Evolutionary conservation across 2,888 invertebrate genomes (phyloP), one percentile per base, ranked within the genome.

Genomic region (Cephus sareptanus): DNA sequence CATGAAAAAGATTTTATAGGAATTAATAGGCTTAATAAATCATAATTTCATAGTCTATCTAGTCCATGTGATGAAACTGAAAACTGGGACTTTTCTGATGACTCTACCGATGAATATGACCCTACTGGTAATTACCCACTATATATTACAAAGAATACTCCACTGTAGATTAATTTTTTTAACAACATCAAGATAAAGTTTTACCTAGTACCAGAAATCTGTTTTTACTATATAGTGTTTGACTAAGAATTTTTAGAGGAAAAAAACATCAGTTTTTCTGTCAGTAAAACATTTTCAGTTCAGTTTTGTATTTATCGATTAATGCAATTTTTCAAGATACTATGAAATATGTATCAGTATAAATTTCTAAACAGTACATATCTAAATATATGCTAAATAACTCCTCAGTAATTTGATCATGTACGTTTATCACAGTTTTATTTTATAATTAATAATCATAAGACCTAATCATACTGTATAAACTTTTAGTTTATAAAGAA

Each of bases 1-100:
- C 23, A 56, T 56, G 23, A 9, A 23, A 23, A 56, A 23, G 56
- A 56, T 6, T 56, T 56, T 56, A 2, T 23, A 23, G 9, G 2
- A 56, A 23, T 56, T 56, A 56, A 56, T 9, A 23, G 0, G 23
- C 23, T 56, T 56, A 23, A 56, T 56, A 23, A 56, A 56, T 23
- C 56, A 23, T 56, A 23, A 15, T 56, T 56, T 56, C 6, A 23
- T 56, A 56, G 6, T 56, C 9, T 9, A 23, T 23, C 56, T 56
- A 56, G 56, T 23, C 23, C 56, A 23, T 56, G 56, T 23, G 56
- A 56, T 56, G 56, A 56, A 56, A 56, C 56, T 23, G 87, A 88
- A 76, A 83, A 83, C 71, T 89, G 89, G 89, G 85, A 87, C 56
- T n/a, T 78, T 12, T 87, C 87, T 0, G 86, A 87, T 4, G 83